Evolutionary conservation across 1,140 invertebrate species (phyloP).

Genomic region (Zaprionus gabonicus): DNA sequence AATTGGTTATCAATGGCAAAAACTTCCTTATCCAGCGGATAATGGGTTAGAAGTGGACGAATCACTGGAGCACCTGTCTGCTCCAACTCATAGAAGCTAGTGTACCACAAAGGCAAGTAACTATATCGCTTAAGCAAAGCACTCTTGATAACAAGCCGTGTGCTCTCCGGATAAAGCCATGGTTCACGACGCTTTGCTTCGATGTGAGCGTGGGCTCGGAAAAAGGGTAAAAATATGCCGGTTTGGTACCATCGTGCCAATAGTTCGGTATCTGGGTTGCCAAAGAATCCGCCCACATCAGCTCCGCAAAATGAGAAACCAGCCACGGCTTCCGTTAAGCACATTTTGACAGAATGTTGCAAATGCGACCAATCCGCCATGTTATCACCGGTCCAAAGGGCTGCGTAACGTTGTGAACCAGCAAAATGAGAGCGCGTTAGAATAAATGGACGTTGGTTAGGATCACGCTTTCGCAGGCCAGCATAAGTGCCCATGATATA

Average conservation of each 20-base stretch:
- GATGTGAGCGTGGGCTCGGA: constrained; percentile 89
- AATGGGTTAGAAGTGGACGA: constrained; percentile 95
- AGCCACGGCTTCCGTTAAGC: constrained; percentile 94
- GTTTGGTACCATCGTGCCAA: constrained; percentile 97
- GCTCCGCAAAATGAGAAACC: constrained; percentile 98
- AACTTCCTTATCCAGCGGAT: constrained; percentile 91
- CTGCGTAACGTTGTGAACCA: constrained; percentile 95
- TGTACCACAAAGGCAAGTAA: constrained; percentile 98
- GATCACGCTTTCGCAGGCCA: constrained; percentile 92
- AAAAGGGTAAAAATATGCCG: constrained; percentile 87
- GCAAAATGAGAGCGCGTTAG: constrained; percentile 96
- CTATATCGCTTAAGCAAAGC: constrained; percentile 93
- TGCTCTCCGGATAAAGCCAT: constrained; percentile 95
- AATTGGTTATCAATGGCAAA: constrained; percentile 94
- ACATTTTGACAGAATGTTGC: constrained; percentile 95
- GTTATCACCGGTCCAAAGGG: constrained; percentile 99
- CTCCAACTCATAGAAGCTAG: constrained; percentile 96
- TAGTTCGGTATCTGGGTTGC: constrained; percentile 96
- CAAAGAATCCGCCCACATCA: constrained; percentile 99
- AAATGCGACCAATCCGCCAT: constrained; percentile 97
- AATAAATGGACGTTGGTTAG: constrained; percentile 94
- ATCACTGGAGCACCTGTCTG: constrained; percentile 93
- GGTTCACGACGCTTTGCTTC: constrained; percentile 98
- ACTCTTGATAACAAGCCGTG: constrained; percentile 90
- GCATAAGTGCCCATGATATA: constrained; percentile 90